phyloP scores from a whole-genome alignment of 2,888 invertebrate genomes.

The Eupithecia vulgata region DNA sequence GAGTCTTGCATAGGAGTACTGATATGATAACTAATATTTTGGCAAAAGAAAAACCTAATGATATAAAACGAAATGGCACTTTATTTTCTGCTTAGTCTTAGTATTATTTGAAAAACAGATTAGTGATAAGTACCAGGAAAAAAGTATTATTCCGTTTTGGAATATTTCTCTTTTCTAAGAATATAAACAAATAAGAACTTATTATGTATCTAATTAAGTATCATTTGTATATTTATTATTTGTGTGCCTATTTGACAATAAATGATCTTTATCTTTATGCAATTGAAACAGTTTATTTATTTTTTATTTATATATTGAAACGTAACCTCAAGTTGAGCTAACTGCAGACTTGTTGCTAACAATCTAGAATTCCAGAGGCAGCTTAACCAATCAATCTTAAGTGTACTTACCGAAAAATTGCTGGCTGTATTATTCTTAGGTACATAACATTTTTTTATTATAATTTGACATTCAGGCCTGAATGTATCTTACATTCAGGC shows the following conservation, averaged over 20 bases:
- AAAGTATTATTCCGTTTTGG: not conserved
- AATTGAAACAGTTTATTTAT: not conserved
- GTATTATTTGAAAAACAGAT: not conserved
- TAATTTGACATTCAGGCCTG: not conserved
- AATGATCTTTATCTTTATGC: too few relatives aligned
- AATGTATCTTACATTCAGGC: too few relatives aligned
- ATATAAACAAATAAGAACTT: not conserved
- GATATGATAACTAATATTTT: too few relatives aligned
- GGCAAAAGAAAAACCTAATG: not conserved
- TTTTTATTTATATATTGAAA: too few relatives aligned
- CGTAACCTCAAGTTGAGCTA: too few relatives aligned
- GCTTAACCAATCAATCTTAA: not conserved
- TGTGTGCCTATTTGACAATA: too few relatives aligned
- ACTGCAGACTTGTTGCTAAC: not conserved
- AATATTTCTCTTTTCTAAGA: not conserved
- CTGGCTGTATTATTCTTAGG: not conserved
- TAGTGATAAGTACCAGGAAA: not conserved
- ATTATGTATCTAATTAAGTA: too few relatives aligned
- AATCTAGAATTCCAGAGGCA: not conserved
- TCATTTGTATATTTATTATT: too few relatives aligned
- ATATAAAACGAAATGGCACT: not conserved
- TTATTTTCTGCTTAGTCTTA: not conserved
- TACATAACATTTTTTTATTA: too few relatives aligned
- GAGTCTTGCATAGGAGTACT: too few relatives aligned
- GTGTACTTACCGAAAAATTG: not conserved